Evolutionary conservation across 1,140 invertebrate species (phyloP).

Genomic region (Lasaia peninsularis): DNA sequence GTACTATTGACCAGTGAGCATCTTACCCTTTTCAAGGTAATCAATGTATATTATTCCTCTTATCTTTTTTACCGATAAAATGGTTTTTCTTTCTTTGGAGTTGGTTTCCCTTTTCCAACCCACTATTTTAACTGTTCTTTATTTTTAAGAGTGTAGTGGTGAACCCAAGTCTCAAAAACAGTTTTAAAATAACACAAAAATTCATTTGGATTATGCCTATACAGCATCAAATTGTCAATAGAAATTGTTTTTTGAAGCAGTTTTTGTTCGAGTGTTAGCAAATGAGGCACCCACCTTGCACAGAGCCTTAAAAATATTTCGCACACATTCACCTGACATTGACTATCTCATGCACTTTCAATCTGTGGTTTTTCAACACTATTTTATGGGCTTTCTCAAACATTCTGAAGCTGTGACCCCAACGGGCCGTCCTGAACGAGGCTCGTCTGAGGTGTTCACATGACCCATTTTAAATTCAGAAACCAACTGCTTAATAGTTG

Average conservation of each 20-base stretch:
- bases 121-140: neutral
- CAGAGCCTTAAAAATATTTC: conserved; percentile 13
- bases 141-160: neutral
- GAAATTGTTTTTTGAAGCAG: neutral
- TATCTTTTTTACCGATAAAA: neutral
- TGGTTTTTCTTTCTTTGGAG: neutral
- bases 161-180: conserved; percentile 12
- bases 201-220: neutral
- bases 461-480: neutral
- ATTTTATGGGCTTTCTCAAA: conserved; percentile 16
- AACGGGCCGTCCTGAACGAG: conserved; percentile 1
- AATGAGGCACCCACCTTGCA: conserved; percentile 18
- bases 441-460: conserved; percentile 4
- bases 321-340: neutral
- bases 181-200: conserved; percentile 19
- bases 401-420: conserved; percentile 1
- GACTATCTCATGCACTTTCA: neutral
- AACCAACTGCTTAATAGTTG: conserved; percentile 4
- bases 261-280: conserved; percentile 14
- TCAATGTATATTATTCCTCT: too few relatives aligned
- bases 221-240: neutral
- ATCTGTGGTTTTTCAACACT: conserved; percentile 2
- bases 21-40: neutral
- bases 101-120: neutral
- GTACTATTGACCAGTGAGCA: neutral